These are phyloP conservation scores for Urocolius indicus DNA, from an alignment of 2,113 vertebrate species.

Conservation along the genomic window DNA sequence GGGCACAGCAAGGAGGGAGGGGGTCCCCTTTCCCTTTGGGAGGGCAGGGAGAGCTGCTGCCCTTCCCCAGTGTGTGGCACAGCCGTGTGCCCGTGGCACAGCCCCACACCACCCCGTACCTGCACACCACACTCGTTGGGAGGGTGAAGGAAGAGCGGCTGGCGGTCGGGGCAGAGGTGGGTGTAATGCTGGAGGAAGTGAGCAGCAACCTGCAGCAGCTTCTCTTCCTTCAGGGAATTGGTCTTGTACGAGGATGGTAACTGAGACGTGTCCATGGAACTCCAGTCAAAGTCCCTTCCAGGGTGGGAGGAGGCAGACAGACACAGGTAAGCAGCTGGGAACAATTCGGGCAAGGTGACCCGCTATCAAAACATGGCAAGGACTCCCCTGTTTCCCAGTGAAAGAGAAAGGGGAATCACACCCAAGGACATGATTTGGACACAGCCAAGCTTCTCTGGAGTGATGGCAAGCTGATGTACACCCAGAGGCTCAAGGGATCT, in stretches of 20 bases:
- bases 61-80: neutral
- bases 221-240: constrained; percentile 79
- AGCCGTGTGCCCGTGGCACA: neutral
- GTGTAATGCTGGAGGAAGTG: constrained; percentile 85
- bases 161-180: constrained; percentile 84
- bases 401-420: neutral
- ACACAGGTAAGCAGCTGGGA: neutral
- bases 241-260: constrained; percentile 80
- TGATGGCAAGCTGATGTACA: neutral
- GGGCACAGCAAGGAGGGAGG: neutral
- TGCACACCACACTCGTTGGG: constrained; percentile 86
- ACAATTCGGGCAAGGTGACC: neutral
- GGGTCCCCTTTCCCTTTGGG: neutral
- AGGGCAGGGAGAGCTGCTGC: neutral
- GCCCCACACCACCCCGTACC: constrained; percentile 58
- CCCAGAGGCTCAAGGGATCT: neutral
- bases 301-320: neutral
- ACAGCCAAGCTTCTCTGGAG: neutral
- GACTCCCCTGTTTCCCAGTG: neutral
- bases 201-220: constrained; percentile 78
- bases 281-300: constrained; percentile 51
- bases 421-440: neutral
- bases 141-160: constrained; percentile 83
- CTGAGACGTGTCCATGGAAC: constrained; percentile 43
- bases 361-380: neutral